These are phyloP conservation scores for Callionymus lyra DNA, from an alignment of 2,113 vertebrate species.

Conservation along the genomic window DNA sequence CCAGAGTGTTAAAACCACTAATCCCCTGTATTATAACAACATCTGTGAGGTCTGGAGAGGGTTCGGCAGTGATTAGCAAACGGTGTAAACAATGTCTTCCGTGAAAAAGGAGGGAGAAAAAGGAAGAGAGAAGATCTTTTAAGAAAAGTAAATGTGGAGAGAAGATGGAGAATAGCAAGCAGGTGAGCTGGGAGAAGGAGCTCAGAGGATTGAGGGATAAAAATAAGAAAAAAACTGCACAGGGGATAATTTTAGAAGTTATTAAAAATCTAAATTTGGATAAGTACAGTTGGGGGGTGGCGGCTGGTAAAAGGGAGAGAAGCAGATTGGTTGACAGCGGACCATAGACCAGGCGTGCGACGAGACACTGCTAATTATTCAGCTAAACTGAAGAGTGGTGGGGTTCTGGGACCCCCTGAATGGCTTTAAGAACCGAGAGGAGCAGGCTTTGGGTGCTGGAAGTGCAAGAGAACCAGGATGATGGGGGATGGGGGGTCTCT, in stretches of 20 bases:
- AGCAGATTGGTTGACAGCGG: constrained; percentile 45
- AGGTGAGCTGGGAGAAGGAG: constrained; percentile 19
- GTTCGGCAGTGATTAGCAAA: constrained; percentile 55
- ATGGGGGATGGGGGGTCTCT: constrained; percentile 22
- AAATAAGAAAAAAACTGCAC: constrained; percentile 7
- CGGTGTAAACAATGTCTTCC: constrained; percentile 61
- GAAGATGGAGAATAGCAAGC: constrained; percentile 39
- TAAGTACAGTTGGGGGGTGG: constrained; percentile 31
- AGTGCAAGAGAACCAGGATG: constrained; percentile 18
- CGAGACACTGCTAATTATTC: constrained; percentile 64
- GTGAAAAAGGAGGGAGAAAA: constrained; percentile 21
- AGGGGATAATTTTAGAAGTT: not conserved
- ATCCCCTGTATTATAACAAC: constrained; percentile 62
- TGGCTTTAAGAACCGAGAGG: constrained; percentile 45
- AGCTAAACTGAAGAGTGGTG: constrained; percentile 41
- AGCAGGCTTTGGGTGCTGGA: constrained; percentile 14
- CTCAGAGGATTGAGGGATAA: constrained; percentile 12
- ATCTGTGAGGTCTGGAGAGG: constrained; percentile 60
- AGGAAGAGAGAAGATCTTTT: constrained; percentile 2
- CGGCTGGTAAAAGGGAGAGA: constrained; percentile 40
- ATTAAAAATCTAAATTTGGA: not conserved
- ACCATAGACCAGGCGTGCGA: constrained; percentile 34
- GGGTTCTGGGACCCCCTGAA: constrained; percentile 57
- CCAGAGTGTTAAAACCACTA: constrained; percentile 54
- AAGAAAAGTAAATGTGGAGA: constrained; percentile 13